These are phyloP conservation scores for Phymanthus crucifer DNA, from an alignment of 92 coral and sea anemone genomes.

Conservation along the genomic window DNA sequence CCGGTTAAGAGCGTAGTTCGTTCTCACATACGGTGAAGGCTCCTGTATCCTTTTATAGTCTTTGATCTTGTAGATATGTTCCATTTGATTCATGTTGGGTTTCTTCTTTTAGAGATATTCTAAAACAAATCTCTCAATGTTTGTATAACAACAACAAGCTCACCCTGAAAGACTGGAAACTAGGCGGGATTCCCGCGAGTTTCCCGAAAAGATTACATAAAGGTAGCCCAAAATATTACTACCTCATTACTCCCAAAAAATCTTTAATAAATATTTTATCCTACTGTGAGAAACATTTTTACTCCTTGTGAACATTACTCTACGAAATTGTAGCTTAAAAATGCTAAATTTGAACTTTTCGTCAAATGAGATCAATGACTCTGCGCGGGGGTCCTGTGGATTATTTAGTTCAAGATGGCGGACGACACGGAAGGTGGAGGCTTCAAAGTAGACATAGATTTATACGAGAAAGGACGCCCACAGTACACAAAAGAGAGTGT, in stretches of 20 bases:
- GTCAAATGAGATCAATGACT: not conserved
- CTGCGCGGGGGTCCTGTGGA: constrained; percentile 21
- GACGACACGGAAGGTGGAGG: constrained; percentile 16
- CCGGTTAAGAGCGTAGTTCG: constrained; percentile 67
- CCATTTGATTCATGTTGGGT: constrained; percentile 91
- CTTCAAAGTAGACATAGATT: constrained; percentile 46
- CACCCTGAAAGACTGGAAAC: constrained; percentile 1
- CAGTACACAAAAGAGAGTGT: constrained; percentile 72
- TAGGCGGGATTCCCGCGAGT: not conserved
- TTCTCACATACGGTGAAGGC: constrained; percentile 79
- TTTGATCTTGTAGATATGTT: constrained; percentile 91
- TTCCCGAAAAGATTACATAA: not conserved
- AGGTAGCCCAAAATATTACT: constrained; percentile 13
- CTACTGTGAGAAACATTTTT: not conserved
- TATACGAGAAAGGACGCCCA: constrained; percentile 84
- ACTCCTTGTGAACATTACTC: not conserved
- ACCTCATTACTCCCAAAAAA: not conserved
- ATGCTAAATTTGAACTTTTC: not conserved
- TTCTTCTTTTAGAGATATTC: not conserved
- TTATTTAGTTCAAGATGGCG: constrained; percentile 41
- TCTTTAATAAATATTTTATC: not conserved
- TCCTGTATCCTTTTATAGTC: constrained; percentile 81
- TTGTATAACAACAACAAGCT: constrained; percentile 31
- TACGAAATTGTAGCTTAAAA: not conserved
- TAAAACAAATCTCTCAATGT: not conserved